Percentiles rank a stretch among this genome's conserved stretches.
phyloP scores from a whole-genome alignment of 2,113 vertebrate genomes.

The Phrynocephalus versicolor region DNA sequence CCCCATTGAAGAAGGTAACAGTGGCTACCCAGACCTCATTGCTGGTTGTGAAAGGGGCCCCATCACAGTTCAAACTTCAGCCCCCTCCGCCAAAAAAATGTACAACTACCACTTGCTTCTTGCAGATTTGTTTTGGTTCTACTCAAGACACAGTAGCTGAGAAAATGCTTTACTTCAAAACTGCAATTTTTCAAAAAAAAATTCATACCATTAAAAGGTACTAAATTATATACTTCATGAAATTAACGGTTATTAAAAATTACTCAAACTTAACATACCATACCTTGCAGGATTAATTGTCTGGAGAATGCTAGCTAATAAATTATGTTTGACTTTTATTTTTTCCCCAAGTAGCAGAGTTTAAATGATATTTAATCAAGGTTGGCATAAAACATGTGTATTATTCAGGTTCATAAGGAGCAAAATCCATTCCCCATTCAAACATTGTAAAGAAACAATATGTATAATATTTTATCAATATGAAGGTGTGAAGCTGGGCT shows the following conservation, averaged over 20 bases:
- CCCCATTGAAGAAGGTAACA: too few relatives aligned
- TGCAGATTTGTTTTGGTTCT: conserved; percentile 26
- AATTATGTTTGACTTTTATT: conserved; percentile 28
- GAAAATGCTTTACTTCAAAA: conserved; percentile 19
- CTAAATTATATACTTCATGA: conserved; percentile 26
- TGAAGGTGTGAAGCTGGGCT: too few relatives aligned
- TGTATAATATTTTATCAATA: too few relatives aligned
- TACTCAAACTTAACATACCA: conserved; percentile 16
- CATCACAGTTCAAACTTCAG: too few relatives aligned
- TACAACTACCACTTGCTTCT: not conserved
- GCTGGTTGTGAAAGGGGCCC: too few relatives aligned
- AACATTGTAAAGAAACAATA: not conserved
- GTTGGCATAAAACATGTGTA: not conserved
- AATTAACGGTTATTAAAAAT: conserved; percentile 33
- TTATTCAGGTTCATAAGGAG: not conserved
- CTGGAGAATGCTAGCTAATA: conserved; percentile 19
- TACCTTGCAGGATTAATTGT: conserved; percentile 18
- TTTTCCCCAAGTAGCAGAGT: conserved; percentile 2
- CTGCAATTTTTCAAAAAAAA: conserved; percentile 3
- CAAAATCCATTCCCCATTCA: not conserved
- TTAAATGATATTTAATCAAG: conserved; percentile 34
- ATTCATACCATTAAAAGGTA: not conserved
- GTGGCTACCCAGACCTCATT: too few relatives aligned
- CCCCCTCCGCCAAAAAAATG: too few relatives aligned
- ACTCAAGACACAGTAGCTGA: conserved; percentile 5